Percentiles rank a stretch among this genome's conserved stretches.
Evolutionary conservation across 2,797 vertebrate genomes (phyloP).

Genomic region (Falco biarmicus): DNA sequence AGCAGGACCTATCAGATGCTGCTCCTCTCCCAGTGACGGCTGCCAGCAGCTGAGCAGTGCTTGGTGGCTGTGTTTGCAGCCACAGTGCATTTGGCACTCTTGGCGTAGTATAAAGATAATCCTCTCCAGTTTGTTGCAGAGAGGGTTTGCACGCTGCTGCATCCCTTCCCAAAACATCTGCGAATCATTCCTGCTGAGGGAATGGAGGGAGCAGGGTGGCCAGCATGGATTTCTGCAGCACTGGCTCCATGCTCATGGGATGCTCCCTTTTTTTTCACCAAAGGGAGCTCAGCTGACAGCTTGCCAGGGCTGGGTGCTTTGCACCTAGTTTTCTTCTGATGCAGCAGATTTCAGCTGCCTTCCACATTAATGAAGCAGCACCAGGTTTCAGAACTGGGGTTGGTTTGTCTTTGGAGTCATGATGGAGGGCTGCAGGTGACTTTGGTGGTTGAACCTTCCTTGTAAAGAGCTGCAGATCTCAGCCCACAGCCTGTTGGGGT

Average conservation of each 20-base stretch:
- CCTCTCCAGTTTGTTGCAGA: neutral
- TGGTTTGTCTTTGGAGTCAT: neutral
- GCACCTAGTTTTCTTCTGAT: neutral
- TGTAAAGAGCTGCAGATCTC: neutral
- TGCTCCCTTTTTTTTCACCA: neutral
- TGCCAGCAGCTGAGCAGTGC: constrained; percentile 24
- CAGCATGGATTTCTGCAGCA: neutral
- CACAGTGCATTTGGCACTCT: neutral
- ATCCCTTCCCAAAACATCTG: neutral
- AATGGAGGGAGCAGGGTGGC: neutral
- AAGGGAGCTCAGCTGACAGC: neutral
- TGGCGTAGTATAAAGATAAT: neutral
- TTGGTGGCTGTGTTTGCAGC: neutral
- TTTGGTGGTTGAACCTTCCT: neutral
- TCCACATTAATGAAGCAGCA: neutral
- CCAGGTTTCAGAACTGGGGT: neutral
- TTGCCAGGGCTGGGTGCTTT: neutral
- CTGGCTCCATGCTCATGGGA: fast-evolving
- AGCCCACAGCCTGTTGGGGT: neutral
- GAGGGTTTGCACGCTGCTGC: neutral
- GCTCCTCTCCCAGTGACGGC: neutral
- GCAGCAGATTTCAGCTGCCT: neutral
- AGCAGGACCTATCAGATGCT: neutral
- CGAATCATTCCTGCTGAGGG: neutral
- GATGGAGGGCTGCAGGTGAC: neutral